Conservation (phyloP, 30 jellyfish, hydroid and myxozoan species). For the Chrysaora quinquecirrha region DNA sequence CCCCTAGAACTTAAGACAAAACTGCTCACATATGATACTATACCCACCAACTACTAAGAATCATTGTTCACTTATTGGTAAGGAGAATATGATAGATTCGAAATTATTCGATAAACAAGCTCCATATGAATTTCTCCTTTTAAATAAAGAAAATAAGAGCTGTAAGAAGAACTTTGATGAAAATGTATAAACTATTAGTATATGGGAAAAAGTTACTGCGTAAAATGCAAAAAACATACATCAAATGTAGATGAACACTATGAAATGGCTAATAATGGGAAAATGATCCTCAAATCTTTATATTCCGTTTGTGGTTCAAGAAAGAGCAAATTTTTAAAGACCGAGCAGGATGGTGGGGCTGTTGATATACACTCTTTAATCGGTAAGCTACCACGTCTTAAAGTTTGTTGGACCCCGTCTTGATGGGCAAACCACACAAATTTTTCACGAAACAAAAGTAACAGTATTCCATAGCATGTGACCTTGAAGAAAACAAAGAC, state of each 20-base stretch:
- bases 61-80: conserved; percentile 31
- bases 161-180: conserved; percentile 32
- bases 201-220: conserved; percentile 37
- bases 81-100: conserved; percentile 10
- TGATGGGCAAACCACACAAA: too few species aligned
- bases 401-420: conserved; percentile 40
- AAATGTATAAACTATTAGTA: conserved; percentile 18
- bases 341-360: conserved; percentile 17
- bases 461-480: too few species aligned
- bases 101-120: conserved; percentile 21
- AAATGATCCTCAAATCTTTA: conserved; percentile 23
- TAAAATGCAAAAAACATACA: conserved; percentile 46
- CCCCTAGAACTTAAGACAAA: conserved; percentile 10
- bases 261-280: conserved; percentile 28
- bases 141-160: conserved; percentile 26
- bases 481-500: too few species aligned
- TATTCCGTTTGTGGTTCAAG: conserved; percentile 41
- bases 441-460: not conserved
- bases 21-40: conserved; percentile 48
- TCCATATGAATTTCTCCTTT: conserved; percentile 25
- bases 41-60: conserved; percentile 45
- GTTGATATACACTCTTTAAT: conserved; percentile 3
- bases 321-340: conserved; percentile 21
- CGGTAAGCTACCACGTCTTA: conserved; percentile 23
- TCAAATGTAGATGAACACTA: not conserved